Evolutionary conservation across 2,113 vertebrate genomes (phyloP).

Genomic region (Ptyas mucosa): DNA sequence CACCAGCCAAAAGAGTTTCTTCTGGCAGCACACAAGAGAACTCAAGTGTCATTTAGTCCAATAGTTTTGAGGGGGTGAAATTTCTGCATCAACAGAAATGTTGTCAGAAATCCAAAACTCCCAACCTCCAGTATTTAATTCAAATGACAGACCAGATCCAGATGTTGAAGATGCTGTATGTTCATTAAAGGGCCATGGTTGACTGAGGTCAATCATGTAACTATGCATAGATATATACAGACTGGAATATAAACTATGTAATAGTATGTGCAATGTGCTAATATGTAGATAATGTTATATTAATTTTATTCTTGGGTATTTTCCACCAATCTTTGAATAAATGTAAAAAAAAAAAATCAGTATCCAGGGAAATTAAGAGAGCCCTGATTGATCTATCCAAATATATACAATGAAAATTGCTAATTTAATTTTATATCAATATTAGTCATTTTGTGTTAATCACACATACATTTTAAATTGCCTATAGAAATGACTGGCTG

Average conservation of each 20-base stretch:
- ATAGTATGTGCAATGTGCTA: background rate
- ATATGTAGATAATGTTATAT: background rate
- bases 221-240: background rate
- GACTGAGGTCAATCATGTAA: background rate
- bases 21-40: background rate
- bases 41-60: background rate
- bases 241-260: background rate
- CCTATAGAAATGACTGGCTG: constrained; percentile 30
- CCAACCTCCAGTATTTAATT: background rate
- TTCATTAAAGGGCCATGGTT: constrained; percentile 1
- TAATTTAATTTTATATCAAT: constrained; percentile 57
- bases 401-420: constrained; percentile 15
- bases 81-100: constrained; percentile 16
- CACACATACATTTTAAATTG: constrained; percentile 52
- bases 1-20: background rate
- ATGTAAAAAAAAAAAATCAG: background rate
- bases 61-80: constrained; percentile 19
- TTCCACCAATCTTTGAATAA: constrained; percentile 30
- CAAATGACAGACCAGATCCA: constrained; percentile 14
- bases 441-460: constrained; percentile 56
- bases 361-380: background rate
- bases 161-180: background rate
- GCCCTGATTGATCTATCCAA: constrained; percentile 27
- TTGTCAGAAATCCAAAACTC: constrained; percentile 30
- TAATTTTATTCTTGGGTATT: constrained; percentile 8